phyloP scores from a whole-genome alignment of 1,140 invertebrate genomes.

The Cylas formicarius region DNA sequence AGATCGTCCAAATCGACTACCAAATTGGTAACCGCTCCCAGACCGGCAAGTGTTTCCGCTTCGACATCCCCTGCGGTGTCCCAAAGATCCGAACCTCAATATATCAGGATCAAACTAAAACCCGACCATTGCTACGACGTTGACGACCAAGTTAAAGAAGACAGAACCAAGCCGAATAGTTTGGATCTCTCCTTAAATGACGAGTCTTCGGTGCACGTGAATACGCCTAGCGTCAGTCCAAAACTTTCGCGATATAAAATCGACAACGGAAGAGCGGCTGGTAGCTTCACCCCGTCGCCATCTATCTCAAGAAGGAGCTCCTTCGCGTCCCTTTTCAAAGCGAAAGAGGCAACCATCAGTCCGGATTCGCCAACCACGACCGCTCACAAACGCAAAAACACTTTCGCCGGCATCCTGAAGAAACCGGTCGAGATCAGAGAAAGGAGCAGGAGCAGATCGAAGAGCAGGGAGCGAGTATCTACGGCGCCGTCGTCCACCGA shows the following conservation, averaged over 20 bases:
- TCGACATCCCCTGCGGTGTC: slow-evolving; percentile 23
- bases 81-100: slow-evolving; percentile 44
- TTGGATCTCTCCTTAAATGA: slow-evolving; percentile 28
- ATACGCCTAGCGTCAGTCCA: slow-evolving; percentile 33
- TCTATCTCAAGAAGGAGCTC: slow-evolving; percentile 68
- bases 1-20: slow-evolving; percentile 3
- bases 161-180: slow-evolving; percentile 51
- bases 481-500: slow-evolving; percentile 35
- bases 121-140: slow-evolving; percentile 57
- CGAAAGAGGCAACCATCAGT: slow-evolving; percentile 51
- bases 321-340: slow-evolving; percentile 70
- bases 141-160: slow-evolving; percentile 44
- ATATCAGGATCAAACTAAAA: slow-evolving; percentile 58
- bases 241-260: slow-evolving; percentile 41
- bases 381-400: slow-evolving; percentile 27
- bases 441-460: slow-evolving; percentile 51
- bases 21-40: not conserved
- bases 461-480: slow-evolving; percentile 56
- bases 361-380: slow-evolving; percentile 56
- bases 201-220: slow-evolving; percentile 7
- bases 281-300: slow-evolving; percentile 48
- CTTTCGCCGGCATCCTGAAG: slow-evolving; percentile 35
- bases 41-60: slow-evolving; percentile 23
- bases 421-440: slow-evolving; percentile 38
- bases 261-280: slow-evolving; percentile 45